These are phyloP conservation scores for Agrochola lychnidis DNA, from an alignment of 2,888 invertebrate species.

Conservation along the genomic window DNA sequence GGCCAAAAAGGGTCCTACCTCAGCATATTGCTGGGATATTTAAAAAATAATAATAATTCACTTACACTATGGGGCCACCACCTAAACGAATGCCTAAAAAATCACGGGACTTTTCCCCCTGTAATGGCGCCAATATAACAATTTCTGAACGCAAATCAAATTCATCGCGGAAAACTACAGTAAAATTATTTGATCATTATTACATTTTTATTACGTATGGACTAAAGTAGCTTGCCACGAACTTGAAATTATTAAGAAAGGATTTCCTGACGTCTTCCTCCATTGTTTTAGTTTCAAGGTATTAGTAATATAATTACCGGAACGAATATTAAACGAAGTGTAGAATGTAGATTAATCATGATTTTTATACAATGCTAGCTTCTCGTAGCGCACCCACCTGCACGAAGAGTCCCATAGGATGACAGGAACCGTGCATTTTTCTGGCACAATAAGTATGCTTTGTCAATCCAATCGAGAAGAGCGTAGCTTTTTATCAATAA, in stretches of 20 bases:
- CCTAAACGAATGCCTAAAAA: background rate
- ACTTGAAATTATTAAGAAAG: slow-evolving; percentile 50
- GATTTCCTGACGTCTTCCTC: slow-evolving; percentile 53
- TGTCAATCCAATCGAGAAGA: background rate
- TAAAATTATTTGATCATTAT: background rate
- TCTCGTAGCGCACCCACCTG: background rate
- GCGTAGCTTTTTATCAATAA: background rate
- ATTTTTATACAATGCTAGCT: background rate
- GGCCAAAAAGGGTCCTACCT: no score
- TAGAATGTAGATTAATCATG: slow-evolving; percentile 3
- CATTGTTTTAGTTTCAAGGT: slow-evolving; percentile 45
- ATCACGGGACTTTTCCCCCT: background rate
- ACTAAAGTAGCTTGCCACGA: slow-evolving; percentile 24
- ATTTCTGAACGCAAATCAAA: background rate
- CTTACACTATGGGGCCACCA: background rate
- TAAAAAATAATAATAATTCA: background rate
- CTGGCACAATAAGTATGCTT: no score
- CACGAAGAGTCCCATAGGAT: background rate
- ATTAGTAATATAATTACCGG: slow-evolving; percentile 8
- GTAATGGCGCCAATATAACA: background rate
- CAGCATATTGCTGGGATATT: no score
- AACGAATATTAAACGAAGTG: slow-evolving; percentile 19
- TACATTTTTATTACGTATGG: background rate
- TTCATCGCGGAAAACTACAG: background rate
- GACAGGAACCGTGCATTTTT: background rate